Evolutionary conservation across 2,113 vertebrate species (phyloP).

Genomic region (Callipepla californica): DNA sequence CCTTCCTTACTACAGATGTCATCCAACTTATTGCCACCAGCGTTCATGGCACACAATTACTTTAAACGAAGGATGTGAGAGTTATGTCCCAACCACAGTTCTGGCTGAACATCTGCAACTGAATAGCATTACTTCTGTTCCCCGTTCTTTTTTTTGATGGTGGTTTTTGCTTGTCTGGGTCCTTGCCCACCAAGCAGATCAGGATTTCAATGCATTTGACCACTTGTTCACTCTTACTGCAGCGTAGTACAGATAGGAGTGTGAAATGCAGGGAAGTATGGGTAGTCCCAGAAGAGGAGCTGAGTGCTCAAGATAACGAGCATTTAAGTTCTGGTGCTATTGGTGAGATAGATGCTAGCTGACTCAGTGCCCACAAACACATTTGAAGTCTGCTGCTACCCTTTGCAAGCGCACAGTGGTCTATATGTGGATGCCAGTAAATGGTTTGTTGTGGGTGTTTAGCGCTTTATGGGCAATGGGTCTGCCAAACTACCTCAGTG

Average conservation of each 20-base stretch:
- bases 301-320: not conserved
- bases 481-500: not conserved
- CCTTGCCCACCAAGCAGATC: not conserved
- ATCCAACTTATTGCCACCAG: not conserved
- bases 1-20: not conserved
- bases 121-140: not conserved
- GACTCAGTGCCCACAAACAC: not conserved
- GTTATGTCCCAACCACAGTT: accelerated
- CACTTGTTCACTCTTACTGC: not conserved
- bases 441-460: not conserved
- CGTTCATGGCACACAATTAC: not conserved
- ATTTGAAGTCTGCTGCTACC: not conserved
- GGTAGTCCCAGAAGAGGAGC: conserved; percentile 15
- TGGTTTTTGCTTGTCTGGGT: conserved; percentile 3
- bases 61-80: not conserved
- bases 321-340: not conserved
- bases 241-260: not conserved
- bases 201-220: not conserved
- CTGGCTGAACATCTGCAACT: not conserved
- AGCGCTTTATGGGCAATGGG: not conserved
- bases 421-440: not conserved
- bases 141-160: not conserved
- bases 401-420: not conserved
- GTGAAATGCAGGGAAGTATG: not conserved
- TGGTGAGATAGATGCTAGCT: not conserved